A percentile compares a stretch with the other conserved stretches of the same genome.
phyloP scores from a whole-genome alignment of 2,797 vertebrate genomes.

The Chromis chromis region DNA sequence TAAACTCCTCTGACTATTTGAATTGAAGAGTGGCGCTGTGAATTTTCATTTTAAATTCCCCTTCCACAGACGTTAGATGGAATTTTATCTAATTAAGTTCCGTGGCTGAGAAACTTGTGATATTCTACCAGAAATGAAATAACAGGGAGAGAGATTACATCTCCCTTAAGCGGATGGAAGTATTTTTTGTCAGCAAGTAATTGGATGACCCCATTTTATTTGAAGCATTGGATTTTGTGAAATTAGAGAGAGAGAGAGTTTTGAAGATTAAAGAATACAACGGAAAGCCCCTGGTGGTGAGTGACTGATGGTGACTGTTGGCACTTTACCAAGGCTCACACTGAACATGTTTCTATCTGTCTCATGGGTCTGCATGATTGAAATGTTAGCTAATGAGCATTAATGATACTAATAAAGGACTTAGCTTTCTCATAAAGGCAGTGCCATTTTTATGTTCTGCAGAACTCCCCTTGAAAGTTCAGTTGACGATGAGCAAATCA shows the following conservation, averaged over 20 bases:
- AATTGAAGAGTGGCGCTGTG: slow-evolving; percentile 24
- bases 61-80: slow-evolving; percentile 29
- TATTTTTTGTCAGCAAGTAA: slow-evolving; percentile 44
- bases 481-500: slow-evolving; percentile 3
- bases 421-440: slow-evolving; percentile 37
- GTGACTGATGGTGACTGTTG: slow-evolving; percentile 47
- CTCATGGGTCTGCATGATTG: slow-evolving; percentile 61
- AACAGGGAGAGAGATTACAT: slow-evolving; percentile 40
- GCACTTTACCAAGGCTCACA: slow-evolving; percentile 22
- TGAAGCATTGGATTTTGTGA: slow-evolving; percentile 38
- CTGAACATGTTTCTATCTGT: slow-evolving; percentile 51
- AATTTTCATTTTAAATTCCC: slow-evolving; percentile 46
- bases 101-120: slow-evolving; percentile 36
- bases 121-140: slow-evolving; percentile 51
- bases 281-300: slow-evolving; percentile 30
- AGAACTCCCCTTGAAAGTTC: slow-evolving; percentile 19
- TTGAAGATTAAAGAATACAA: slow-evolving; percentile 49
- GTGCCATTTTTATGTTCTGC: slow-evolving; percentile 13
- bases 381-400: slow-evolving; percentile 57
- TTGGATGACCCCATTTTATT: slow-evolving; percentile 60
- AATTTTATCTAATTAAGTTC: slow-evolving; percentile 63
- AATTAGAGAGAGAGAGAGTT: slow-evolving; percentile 42
- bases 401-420: slow-evolving; percentile 55
- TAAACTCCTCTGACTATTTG: slow-evolving; percentile 53
- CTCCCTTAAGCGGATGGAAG: slow-evolving; percentile 42